A percentile compares a stretch with the other conserved stretches of the same genome.
These are phyloP conservation scores for Drosophila malerkotliana DNA, from an alignment of 1,140 invertebrate species.

Conservation along the genomic window DNA sequence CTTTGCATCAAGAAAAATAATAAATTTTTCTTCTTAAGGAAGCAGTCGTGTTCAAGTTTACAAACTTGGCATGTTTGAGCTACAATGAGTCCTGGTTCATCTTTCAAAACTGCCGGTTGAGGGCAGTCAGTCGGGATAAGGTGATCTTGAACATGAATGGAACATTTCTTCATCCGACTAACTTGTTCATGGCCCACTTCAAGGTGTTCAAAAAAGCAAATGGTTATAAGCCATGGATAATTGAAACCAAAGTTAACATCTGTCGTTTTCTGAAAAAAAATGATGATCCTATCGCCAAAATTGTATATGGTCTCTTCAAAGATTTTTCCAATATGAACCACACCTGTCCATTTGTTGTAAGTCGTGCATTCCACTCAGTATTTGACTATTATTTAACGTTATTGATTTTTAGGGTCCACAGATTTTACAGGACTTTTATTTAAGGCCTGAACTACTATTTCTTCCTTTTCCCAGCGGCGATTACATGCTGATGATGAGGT, in stretches of 20 bases:
- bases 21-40: slow-evolving; percentile 1
- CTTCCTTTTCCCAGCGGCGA: slow-evolving; percentile 33
- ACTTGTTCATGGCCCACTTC: neutral
- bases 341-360: slow-evolving; percentile 30
- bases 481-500: slow-evolving; percentile 7
- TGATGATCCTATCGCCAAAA: neutral
- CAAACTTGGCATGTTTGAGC: slow-evolving; percentile 14
- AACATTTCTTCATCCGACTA: neutral
- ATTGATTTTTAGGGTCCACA: slow-evolving; percentile 3
- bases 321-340: slow-evolving; percentile 33
- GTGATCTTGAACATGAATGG: slow-evolving; percentile 7
- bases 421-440: slow-evolving; percentile 13
- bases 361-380: neutral
- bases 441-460: slow-evolving; percentile 4
- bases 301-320: slow-evolving; percentile 9
- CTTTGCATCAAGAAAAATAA: no score
- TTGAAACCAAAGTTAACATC: neutral
- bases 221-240: slow-evolving; percentile 29
- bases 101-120: slow-evolving; percentile 23
- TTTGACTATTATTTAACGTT: neutral
- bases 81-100: slow-evolving; percentile 27
- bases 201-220: slow-evolving; percentile 22
- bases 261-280: slow-evolving; percentile 4
- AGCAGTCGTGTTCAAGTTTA: slow-evolving; percentile 20
- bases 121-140: slow-evolving; percentile 7